A percentile compares a stretch with the other conserved stretches of the same genome.
phyloP scores from a whole-genome alignment of 2,113 vertebrate species.

The Dicerorhinus sumatrensis region DNA sequence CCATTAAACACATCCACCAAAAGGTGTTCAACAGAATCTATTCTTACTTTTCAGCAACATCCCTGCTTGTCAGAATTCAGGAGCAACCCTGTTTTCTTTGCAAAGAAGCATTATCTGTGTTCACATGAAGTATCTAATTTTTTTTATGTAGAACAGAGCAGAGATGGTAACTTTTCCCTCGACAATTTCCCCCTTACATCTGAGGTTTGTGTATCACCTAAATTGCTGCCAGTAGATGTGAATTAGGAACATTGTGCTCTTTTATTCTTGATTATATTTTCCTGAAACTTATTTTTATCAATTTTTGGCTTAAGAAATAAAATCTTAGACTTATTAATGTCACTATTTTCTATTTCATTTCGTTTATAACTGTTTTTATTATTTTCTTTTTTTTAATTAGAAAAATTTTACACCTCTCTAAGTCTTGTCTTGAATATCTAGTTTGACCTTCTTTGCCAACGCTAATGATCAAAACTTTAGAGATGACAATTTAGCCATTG shows the following conservation, averaged over 20 bases:
- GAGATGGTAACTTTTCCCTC: background rate
- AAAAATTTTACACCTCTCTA: background rate
- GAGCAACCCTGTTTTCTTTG: background rate
- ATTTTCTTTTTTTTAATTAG: background rate
- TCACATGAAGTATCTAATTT: background rate
- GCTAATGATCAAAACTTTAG: background rate
- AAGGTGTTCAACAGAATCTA: background rate
- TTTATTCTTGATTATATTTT: slow-evolving; percentile 25
- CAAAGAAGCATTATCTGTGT: background rate
- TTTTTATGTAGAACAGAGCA: background rate
- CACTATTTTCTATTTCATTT: background rate
- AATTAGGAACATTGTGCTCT: background rate
- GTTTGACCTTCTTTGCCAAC: background rate
- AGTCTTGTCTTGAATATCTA: background rate
- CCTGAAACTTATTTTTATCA: background rate
- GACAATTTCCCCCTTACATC: background rate
- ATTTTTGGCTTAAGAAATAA: slow-evolving; percentile 2
- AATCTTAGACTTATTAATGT: background rate
- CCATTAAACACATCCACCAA: background rate
- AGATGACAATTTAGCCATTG: background rate
- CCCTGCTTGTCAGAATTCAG: background rate
- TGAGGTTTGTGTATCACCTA: background rate
- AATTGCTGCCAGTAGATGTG: background rate
- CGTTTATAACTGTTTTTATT: background rate
- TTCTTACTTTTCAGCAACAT: background rate